A percentile compares a stretch with the other conserved stretches of the same genome.
phyloP scores from a whole-genome alignment of 92 coral and sea anemone genomes.

The Zoanthus solanderi region DNA sequence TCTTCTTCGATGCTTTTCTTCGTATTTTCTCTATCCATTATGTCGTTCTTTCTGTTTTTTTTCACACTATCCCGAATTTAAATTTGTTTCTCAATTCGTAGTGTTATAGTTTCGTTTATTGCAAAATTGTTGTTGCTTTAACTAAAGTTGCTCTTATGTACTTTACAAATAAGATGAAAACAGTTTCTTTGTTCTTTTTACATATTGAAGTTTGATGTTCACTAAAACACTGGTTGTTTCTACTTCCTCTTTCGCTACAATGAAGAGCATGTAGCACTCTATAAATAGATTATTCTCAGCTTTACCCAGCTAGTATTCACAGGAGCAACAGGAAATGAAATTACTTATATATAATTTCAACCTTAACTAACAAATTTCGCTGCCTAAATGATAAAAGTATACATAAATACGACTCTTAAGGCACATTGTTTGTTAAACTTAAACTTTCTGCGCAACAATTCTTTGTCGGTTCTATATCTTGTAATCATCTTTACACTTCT shows the following conservation, averaged over 20 bases:
- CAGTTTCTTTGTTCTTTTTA: neutral
- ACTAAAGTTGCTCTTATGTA: constrained; percentile 27
- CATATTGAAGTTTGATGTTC: neutral
- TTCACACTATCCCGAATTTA: neutral
- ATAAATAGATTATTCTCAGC: neutral
- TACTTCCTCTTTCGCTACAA: neutral
- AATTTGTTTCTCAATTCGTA: neutral
- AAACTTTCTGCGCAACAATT: neutral
- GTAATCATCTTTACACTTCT: too few relatives aligned
- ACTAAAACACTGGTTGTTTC: neutral
- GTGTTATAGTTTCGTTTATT: constrained; percentile 30
- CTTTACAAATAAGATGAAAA: constrained; percentile 25
- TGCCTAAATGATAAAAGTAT: neutral
- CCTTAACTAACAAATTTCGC: neutral
- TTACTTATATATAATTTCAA: neutral
- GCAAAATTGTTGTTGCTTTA: constrained; percentile 10
- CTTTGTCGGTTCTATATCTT: neutral
- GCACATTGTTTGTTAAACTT: neutral
- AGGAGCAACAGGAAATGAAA: constrained; percentile 16
- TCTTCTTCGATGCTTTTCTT: neutral
- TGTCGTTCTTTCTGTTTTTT: neutral
- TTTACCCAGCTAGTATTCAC: neutral
- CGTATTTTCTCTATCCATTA: neutral
- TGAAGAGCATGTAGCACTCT: neutral
- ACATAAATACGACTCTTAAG: neutral